A percentile compares a stretch with the other conserved stretches of the same genome.
phyloP scores from a whole-genome alignment of 2,797 vertebrate genomes.

The Carduelis carduelis region DNA sequence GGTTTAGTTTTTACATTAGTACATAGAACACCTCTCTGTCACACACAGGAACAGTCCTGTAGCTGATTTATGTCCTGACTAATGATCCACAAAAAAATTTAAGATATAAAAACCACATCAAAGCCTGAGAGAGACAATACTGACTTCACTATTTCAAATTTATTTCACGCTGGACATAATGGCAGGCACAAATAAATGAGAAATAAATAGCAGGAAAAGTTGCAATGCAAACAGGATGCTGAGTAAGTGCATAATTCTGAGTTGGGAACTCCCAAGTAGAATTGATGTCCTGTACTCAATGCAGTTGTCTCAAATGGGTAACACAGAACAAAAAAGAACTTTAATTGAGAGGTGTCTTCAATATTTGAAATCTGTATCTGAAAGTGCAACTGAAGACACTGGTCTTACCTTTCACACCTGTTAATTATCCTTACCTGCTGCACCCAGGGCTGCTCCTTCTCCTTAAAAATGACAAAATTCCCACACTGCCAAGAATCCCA shows the following conservation, averaged over 20 bases:
- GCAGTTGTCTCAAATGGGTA: neutral
- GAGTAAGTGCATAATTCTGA: fast-evolving
- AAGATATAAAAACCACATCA: neutral
- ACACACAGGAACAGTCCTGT: neutral
- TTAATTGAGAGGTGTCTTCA: neutral
- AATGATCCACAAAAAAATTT: neutral
- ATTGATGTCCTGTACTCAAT: neutral
- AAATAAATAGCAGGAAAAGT: neutral
- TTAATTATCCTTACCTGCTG: neutral
- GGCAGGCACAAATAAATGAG: neutral
- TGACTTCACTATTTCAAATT: neutral
- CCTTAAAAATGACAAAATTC: neutral
- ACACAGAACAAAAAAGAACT: neutral
- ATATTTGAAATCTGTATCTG: neutral
- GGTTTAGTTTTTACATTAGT: neutral
- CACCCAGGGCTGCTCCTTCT: neutral
- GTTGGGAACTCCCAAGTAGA: neutral
- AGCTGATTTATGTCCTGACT: neutral
- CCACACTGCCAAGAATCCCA: neutral
- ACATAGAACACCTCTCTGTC: neutral
- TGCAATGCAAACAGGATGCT: neutral
- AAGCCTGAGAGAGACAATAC: neutral
- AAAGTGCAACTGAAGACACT: neutral
- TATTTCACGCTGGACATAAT: neutral
- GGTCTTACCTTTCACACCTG: neutral